Base-by-base conservation (phyloP, 1,140 invertebrate species). In the Epicauta chinensis region DNA sequence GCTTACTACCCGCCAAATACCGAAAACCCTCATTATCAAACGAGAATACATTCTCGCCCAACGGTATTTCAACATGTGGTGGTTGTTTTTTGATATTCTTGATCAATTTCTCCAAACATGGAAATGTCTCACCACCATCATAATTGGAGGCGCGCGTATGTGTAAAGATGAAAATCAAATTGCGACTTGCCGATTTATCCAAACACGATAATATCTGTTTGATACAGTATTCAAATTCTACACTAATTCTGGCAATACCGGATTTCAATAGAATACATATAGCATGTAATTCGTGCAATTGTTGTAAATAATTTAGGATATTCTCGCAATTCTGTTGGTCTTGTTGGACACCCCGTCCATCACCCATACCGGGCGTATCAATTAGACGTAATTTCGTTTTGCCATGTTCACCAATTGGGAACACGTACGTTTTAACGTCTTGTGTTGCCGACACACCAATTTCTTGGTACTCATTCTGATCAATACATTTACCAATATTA, bases 11-110 rank as follows among this genome's bases (percentile, higher is more conserved):
- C 4, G 58, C 58, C 35, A 69, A 39, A 52, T 51, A 61, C 29
- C 58, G 51, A 37, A 68, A 68, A 4, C 60, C 55, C 40, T 67
- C 66, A 42, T 69, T 69, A 32, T 69, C 67, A 14, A 66, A 60
- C 44, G 58, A 69, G 51, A 67, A 69, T 17, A 58, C 60, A 13
- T 65, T 56, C 2, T 55, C 40, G 17, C 58, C 51, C 5, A 60
- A 41, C 3, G 53, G 59, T 30, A 66, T 64, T n/a, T 52, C 45
- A 11, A 58, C 54, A 17, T 61, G 34, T 7, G 56, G 56, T 30
- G 56, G 55, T 50, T 53, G 55, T 16, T 42, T 41, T 31, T 46
- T 56, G 6, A 62, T 60, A 9, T 60, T 54, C 3, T 56, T 40
- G 4, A 55, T 29, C 13, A 60, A 31, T 39, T 40, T 56, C 44